Conservation (phyloP, 2,888 invertebrate genomes). For the Diplazon laetatorius region DNA sequence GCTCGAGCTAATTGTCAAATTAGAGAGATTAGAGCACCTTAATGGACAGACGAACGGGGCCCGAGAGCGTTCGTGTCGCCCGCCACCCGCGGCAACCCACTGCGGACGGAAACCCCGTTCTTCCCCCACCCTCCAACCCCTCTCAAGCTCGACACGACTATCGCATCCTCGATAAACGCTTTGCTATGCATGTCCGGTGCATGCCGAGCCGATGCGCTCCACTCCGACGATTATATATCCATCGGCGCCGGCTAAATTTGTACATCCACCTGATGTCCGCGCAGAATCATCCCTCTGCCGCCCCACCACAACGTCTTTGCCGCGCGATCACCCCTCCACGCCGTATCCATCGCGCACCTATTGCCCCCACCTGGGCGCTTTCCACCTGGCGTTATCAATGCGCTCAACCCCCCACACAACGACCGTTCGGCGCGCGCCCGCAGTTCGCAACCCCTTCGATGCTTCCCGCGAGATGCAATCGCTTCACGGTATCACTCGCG, state of each 20-base stretch:
- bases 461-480: conserved; percentile 57
- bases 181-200: background rate
- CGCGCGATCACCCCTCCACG: too few relatives aligned
- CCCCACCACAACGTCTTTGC: too few relatives aligned
- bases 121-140: too few relatives aligned
- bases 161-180: background rate
- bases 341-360: too few relatives aligned
- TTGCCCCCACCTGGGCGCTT: too few relatives aligned
- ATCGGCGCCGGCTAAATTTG: too few relatives aligned
- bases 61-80: background rate
- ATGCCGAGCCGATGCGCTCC: conserved; percentile 1
- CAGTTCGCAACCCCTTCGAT: conserved; percentile 61
- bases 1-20: conserved; percentile 75
- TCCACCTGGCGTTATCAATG: conserved; percentile 49
- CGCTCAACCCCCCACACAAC: conserved; percentile 40
- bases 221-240: background rate
- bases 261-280: background rate
- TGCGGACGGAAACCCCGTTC: too few relatives aligned
- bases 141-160: too few relatives aligned
- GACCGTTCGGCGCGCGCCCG: conserved; percentile 49
- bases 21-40: conserved; percentile 76
- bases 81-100: background rate
- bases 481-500: conserved; percentile 71
- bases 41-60: conserved; percentile 70
- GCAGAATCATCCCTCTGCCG: conserved; percentile 13